Base-by-base conservation (phyloP, 2,888 invertebrate genomes). In the Synanthedon vespiformis region DNA sequence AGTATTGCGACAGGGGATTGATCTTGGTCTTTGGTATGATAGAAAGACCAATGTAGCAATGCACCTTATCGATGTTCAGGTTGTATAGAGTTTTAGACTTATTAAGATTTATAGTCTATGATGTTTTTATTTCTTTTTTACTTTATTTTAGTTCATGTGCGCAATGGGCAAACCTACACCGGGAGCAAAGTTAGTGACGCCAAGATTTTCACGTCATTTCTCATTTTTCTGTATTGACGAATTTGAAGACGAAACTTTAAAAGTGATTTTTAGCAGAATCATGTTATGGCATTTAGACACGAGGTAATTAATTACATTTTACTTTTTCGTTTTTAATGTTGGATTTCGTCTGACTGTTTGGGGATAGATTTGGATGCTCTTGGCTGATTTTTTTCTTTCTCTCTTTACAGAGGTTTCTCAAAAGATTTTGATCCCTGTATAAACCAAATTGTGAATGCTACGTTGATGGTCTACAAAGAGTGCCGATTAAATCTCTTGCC, bases 241-340 rank as follows among this genome's bases (percentile, higher is more conserved):
- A 72, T 97, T 97, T 71, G 92, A 93, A 58, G 96, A 97, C 63
- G 89, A 91, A 0, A 94, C 95, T 1, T 90, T 97, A 83, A 89
- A 89, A 14, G 91, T 93, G 12, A 97, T 97, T 57, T 98, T 97
- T 68, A 93, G 94, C 54, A 92, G 93, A 74, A 97, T 98, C 58
- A 92, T 97, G 82, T 86, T 95, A 40, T 98, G 98, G 98, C 98
- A 98, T 89, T 91, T 98, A 65, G 96, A 96, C 68, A 94, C 95
- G n/a, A 93, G 94, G 96, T 92, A 67, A 48, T 12, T 18, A 48
- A 18, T 18, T 16, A 1, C 8, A 18, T 14, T 12, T 3, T 8
- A 10, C 10, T 10, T 34, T 34, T 34, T 34, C 10, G 2, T 34
- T 34, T 34, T 34, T 10, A 10, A 34, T 34, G 34, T 34, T 34